A percentile compares a stretch with the other conserved stretches of the same genome.
These are phyloP conservation scores for Oscheius onirici DNA, from an alignment of 2,888 invertebrate species.

Conservation along the genomic window DNA sequence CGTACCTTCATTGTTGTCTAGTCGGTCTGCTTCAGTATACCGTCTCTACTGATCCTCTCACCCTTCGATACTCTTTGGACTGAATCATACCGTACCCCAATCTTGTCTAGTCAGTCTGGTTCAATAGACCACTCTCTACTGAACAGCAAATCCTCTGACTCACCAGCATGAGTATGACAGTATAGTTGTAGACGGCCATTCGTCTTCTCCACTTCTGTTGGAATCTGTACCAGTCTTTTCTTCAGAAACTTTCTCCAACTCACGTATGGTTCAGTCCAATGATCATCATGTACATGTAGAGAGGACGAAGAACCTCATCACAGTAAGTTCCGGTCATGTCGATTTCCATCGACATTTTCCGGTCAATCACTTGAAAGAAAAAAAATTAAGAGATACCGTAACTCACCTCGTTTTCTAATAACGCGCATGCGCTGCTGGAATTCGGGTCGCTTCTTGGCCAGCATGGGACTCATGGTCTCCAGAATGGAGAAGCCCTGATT, in stretches of 20 bases:
- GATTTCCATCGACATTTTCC: slow-evolving; percentile 39
- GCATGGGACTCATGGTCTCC: slow-evolving; percentile 23
- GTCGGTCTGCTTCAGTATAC: no score
- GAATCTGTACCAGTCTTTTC: slow-evolving; percentile 35
- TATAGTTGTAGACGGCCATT: slow-evolving; percentile 48
- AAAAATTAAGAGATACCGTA: background rate
- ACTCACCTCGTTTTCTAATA: slow-evolving; percentile 28
- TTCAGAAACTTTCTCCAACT: slow-evolving; percentile 32
- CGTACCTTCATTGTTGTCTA: no score
- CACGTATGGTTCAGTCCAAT: slow-evolving; percentile 52
- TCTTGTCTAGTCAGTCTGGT: no score
- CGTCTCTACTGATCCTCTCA: no score
- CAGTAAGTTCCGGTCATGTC: slow-evolving; percentile 55
- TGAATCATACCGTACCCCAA: no score
- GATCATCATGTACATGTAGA: slow-evolving; percentile 55
- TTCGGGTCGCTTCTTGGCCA: slow-evolving; percentile 28
- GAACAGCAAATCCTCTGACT: background rate
- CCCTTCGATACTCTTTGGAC: no score
- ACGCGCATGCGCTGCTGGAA: slow-evolving; percentile 22
- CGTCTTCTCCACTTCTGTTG: slow-evolving; percentile 42
- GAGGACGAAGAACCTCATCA: slow-evolving; percentile 52
- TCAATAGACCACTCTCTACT: no score
- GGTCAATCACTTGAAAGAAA: slow-evolving; percentile 30
- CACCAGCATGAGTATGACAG: slow-evolving; percentile 40
- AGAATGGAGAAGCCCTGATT: slow-evolving; percentile 31